Base-by-base conservation (phyloP, 2,797 vertebrate species). In the Myripristis murdjan region DNA sequence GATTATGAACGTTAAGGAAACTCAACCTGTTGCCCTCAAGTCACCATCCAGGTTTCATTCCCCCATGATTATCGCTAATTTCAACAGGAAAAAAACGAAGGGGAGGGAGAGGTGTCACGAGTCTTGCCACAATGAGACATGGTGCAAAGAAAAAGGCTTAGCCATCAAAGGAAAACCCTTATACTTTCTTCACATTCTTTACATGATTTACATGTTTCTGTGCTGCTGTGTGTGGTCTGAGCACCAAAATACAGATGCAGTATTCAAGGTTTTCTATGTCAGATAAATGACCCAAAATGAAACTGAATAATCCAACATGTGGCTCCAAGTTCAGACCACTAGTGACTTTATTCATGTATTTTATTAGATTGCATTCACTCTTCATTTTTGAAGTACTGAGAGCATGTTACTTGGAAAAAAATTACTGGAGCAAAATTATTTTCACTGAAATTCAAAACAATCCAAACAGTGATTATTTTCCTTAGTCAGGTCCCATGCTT, bases 21-120 rank as follows among this genome's bases (percentile, higher is more conserved):
- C 60, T 69, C 71, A 86, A 90, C 86, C 85, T 87, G 83, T 76
- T 52, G 71, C 88, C 91, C 90, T 75, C 55, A 57, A 89, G 93
- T 90, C 90, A 88, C 73, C 65, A 77, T 79, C 71, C 57, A 61
- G 14, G 75, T 77, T 81, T 84, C 81, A 63, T 73, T 77, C 62
- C 65, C 54, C 73, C 64, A 73, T 83, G 48, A 39, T 74, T 65
- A 56, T 75, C 78, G 85, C 84, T 89, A 77, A 75, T 64, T 84
- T 83, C 75, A 77, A 82, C 61, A 71, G 61, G 78, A 71, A 85
- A 82, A 61, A 22, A 16, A 18, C 9, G 65, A 70, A 82, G 81
- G 49, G 41, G 54, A n/a, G 23, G 18, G 11, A 20, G 9, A 49
- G 37, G 63, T 46, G 77, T 90, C 89, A 91, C 70, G 64, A 85